phyloP scores from a whole-genome alignment of 1,140 invertebrate genomes.

The Phymastichus coffea region DNA sequence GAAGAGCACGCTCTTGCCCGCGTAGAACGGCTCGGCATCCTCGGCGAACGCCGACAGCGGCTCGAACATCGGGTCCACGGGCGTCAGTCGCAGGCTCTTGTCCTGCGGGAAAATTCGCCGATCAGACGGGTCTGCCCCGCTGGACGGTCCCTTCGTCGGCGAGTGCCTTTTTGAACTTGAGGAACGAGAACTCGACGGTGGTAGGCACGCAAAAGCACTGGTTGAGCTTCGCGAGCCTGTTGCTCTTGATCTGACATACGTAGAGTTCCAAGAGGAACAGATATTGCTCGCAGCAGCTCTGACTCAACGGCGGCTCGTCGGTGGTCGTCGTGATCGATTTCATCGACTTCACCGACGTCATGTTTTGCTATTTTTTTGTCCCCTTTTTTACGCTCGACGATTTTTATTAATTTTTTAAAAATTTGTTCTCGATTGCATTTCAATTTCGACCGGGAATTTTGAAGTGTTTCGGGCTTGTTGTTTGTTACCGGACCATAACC shows the following conservation, averaged over 20 bases:
- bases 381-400: neutral
- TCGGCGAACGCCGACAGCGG: constrained; percentile 32
- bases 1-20: constrained; percentile 47
- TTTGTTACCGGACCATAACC: neutral
- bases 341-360: neutral
- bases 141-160: too few species aligned
- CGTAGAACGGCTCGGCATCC: constrained; percentile 42
- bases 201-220: constrained; percentile 49
- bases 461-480: too few species aligned
- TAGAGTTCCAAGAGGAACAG: constrained; percentile 51
- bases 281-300: constrained; percentile 36
- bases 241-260: constrained; percentile 41
- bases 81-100: constrained; percentile 29
- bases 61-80: constrained; percentile 42
- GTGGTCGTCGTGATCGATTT: neutral
- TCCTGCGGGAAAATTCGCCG: constrained; percentile 6
- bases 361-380: neutral
- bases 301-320: too few species aligned
- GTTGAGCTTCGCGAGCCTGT: constrained; percentile 43
- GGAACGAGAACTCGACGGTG: constrained; percentile 41
- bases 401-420: too few species aligned
- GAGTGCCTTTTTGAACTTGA: constrained; percentile 40
- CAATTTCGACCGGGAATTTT: constrained; percentile 22
- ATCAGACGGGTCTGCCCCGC: neutral
- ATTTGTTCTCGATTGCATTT: too few species aligned